Base-by-base conservation (phyloP, 2,113 vertebrate species). In the Thryonomys swinderianus region DNA sequence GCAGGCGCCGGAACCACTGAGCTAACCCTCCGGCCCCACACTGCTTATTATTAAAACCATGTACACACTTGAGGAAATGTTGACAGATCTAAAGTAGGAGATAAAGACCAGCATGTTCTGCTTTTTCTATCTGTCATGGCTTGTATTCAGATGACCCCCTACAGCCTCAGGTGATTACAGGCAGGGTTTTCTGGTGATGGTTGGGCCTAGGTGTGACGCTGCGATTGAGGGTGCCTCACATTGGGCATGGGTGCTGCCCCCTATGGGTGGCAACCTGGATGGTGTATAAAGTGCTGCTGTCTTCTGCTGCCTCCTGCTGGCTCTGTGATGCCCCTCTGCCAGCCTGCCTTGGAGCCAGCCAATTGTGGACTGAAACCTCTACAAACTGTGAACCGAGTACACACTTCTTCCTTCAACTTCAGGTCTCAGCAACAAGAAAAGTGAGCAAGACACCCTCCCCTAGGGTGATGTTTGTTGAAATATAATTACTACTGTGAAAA, bases 401-500 rank as follows among this genome's bases (percentile, higher is more conserved):
- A 32, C 42, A 42, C 30, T 27, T 74, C 25, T 27, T 48, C n/a
- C n/a, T 71, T 9, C 37, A 23, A 40, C 9, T 71, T 40, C 40
- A 11, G 42, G 13, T 48, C 73, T 76, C 42, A 76, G 25, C 73
- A 48, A 48, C 2, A 7, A 76, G 6, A 76, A 48, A 76, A 76
- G 42, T 48, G 48, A 76, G 25, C 17, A 76, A 76, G 73, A 42
- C 40, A 73, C 40, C 69, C 42, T 0, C 13, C 4, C 40, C 42
- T 8, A 20, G 57, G 7, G 34, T 0, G 23, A 6, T 18, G 0
- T 0, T 1, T 57, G 76, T 42, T 20, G 5, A 21, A 23, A 76
- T 0, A 7, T 0, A 59, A 11, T 5, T 1, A 18, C 1, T 5
- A 5, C 0, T 40, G 85, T 13, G 14, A 18, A 40, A 34, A n/a